These are phyloP conservation scores for Centropus bengalensis DNA, from an alignment of 2,113 vertebrate genomes.

Conservation along the genomic window DNA sequence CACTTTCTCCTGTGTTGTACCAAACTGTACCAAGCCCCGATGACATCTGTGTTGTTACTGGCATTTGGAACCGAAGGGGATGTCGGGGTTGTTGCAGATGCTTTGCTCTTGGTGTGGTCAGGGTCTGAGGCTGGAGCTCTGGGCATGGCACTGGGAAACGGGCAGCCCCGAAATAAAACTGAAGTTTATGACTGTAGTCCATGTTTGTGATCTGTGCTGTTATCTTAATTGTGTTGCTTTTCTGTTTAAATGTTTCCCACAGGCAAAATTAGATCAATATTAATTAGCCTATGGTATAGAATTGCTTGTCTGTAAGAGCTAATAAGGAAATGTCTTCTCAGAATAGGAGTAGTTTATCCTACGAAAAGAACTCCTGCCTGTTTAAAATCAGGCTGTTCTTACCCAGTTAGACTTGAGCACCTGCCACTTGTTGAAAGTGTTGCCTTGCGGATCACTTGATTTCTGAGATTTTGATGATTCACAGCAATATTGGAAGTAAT, in stretches of 20 bases:
- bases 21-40: neutral
- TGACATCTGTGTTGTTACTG: neutral
- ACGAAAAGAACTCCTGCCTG: neutral
- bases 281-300: neutral
- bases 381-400: neutral
- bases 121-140: neutral
- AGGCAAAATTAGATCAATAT: neutral
- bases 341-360: neutral
- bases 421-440: neutral
- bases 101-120: neutral
- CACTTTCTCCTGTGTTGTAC: neutral
- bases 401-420: neutral
- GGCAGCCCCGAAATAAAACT: neutral
- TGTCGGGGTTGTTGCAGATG: neutral
- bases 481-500: neutral
- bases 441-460: neutral
- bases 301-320: neutral
- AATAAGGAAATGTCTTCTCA: neutral
- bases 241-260: neutral
- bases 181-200: neutral
- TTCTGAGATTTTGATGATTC: neutral
- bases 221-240: neutral
- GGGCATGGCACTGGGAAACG: neutral
- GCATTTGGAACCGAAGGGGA: neutral
- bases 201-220: neutral